Evolutionary conservation across 1,140 invertebrate genomes (phyloP), one percentile per base, ranked within the genome.

Genomic region (Drosophila jambulina): DNA sequence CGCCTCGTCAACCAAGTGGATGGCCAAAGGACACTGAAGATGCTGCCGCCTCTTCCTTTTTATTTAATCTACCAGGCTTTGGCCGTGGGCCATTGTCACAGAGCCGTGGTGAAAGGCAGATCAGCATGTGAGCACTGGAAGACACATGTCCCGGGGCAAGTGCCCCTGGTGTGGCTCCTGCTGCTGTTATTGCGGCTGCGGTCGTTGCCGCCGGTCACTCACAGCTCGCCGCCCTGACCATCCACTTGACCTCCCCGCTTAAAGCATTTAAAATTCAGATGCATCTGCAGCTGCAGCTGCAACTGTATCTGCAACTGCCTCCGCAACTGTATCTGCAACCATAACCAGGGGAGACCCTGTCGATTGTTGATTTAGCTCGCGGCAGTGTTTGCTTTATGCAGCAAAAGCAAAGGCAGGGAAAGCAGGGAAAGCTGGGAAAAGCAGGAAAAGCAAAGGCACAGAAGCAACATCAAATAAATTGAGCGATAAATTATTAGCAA

Each of bases 401-500:
- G 62, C 43, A 42, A 4, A 15, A 27, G 21, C 43, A 48, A 9
- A 15, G 23, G 61, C 27, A 57, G 27, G 27, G 27, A 27, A 27
- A 27, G 27, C 27, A 27, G 32, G 32, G 4, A 34, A 4, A 34
- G 34, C 34, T 1, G 12, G 34, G 34, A 34, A 34, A 34, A 36
- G 34, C 34, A 2, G 34, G 1, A 36, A 36, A 13, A 36, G 7
- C 63, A 45, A 1, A 21, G 19, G n/a, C n/a, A 17, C 42, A 45
- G n/a, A 32, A 57, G n/a, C 36, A 32, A 40, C 74, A 59, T 42
- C 51, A 80, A 80, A 25, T 68, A 53, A 65, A 61, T 65, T 63
- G 42, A 42, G 64, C 42, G 13, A 80, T 84, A 67, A 75, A 83
- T 78, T 80, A 84, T 84, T 51, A 80, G 49, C 72, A 84, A 77